Evolutionary conservation across 2,888 invertebrate genomes (phyloP).

Genomic region (Tetrapedia diversipes): DNA sequence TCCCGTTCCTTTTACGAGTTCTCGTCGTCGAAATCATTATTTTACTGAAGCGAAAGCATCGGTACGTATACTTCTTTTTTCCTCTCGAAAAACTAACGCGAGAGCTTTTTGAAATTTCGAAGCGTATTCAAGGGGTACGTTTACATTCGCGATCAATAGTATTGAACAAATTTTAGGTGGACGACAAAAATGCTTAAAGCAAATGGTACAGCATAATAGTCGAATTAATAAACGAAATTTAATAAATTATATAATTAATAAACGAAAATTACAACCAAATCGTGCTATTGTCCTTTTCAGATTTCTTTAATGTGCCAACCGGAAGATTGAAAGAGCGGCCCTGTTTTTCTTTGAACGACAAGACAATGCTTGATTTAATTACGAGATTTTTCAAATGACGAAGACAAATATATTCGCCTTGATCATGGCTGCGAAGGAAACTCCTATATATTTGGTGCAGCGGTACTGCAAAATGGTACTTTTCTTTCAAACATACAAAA

Average conservation of each 20-base stretch:
- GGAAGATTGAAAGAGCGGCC: neutral
- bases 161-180: neutral
- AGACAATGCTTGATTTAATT: slow-evolving; percentile 12
- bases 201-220: neutral
- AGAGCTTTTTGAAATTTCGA: neutral
- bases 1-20: neutral
- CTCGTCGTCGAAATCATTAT: neutral
- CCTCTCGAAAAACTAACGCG: no score
- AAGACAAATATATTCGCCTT: slow-evolving; percentile 1
- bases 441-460: no score
- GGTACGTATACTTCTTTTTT: neutral
- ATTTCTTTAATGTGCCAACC: neutral
- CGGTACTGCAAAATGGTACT: no score
- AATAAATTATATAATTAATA: neutral
- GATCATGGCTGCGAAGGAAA: no score
- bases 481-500: neutral
- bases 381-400: neutral
- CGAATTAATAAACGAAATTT: neutral
- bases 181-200: no score
- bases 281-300: neutral
- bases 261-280: neutral
- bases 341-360: neutral
- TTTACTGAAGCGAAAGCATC: neutral
- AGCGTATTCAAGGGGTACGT: no score
- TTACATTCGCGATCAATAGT: neutral